Conservation (phyloP, 2,888 invertebrate genomes). For the Luperina nickerlii region DNA sequence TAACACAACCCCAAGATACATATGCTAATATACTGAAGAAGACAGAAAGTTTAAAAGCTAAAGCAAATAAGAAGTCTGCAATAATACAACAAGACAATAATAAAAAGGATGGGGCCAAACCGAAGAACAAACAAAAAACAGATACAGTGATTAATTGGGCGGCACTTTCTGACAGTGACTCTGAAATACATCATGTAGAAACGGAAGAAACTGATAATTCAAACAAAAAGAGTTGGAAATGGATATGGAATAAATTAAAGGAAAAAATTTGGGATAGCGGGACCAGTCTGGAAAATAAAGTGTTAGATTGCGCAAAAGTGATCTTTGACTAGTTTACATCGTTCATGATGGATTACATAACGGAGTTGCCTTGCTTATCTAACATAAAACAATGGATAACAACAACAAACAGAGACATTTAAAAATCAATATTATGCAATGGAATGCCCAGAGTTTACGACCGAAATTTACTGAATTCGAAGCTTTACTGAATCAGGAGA, state of each 20-base stretch:
- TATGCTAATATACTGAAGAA: not conserved
- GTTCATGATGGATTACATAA: not conserved
- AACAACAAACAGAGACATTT: not conserved
- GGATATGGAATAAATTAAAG: not conserved
- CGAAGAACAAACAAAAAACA: not conserved
- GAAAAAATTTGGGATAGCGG: not conserved
- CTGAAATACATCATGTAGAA: not conserved
- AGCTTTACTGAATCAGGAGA: not conserved
- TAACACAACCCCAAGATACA: not conserved
- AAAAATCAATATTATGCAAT: not conserved
- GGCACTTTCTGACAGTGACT: not conserved
- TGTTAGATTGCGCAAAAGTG: not conserved
- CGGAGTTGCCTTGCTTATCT: not conserved
- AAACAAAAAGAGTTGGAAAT: not conserved
- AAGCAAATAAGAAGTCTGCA: not conserved
- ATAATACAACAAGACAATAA: not conserved
- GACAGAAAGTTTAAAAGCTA: not conserved
- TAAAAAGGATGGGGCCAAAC: not conserved
- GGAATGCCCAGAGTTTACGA: not conserved
- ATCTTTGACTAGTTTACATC: not conserved
- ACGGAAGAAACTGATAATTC: not conserved
- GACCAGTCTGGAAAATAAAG: constrained; percentile 1
- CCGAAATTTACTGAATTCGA: not conserved
- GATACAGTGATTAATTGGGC: not conserved
- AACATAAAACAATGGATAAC: constrained; percentile 1